Evolutionary conservation across 2,797 vertebrate genomes (phyloP).

Genomic region (Clamator glandarius): DNA sequence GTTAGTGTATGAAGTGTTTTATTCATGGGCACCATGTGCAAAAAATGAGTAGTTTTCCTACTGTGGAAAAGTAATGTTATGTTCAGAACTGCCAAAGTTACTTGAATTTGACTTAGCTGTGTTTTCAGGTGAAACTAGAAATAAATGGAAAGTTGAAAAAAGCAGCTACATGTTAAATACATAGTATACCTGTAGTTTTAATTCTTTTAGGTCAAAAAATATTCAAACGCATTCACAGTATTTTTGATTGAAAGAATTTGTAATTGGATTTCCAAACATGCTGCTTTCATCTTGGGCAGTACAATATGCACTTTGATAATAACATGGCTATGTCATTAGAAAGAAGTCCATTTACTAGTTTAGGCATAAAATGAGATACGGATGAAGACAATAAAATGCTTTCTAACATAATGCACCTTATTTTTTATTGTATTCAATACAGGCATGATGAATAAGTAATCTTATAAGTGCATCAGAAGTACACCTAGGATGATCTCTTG

Average conservation of each 20-base stretch:
- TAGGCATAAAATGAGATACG: slow-evolving; percentile 89
- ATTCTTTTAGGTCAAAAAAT: slow-evolving; percentile 88
- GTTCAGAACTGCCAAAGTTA: slow-evolving; percentile 86
- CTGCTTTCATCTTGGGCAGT: slow-evolving; percentile 86
- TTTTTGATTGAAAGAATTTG: slow-evolving; percentile 95
- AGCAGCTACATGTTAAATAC: slow-evolving; percentile 88
- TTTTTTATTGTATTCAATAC: slow-evolving; percentile 85
- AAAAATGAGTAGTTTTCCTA: slow-evolving; percentile 69
- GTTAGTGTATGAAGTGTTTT: slow-evolving; percentile 59
- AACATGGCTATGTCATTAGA: slow-evolving; percentile 96
- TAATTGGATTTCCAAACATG: slow-evolving; percentile 93
- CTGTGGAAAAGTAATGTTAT: slow-evolving; percentile 84
- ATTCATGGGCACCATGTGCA: slow-evolving; percentile 69
- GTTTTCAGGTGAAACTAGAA: slow-evolving; percentile 76
- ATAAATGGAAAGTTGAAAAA: slow-evolving; percentile 81
- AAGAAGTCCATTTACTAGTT: slow-evolving; percentile 86
- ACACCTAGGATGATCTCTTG: slow-evolving; percentile 75
- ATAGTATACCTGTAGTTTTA: slow-evolving; percentile 89
- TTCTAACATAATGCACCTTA: slow-evolving; percentile 77
- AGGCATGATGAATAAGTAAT: slow-evolving; percentile 93
- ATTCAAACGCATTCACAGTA: slow-evolving; percentile 90
- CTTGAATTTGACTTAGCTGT: slow-evolving; percentile 80
- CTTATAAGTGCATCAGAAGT: slow-evolving; percentile 85
- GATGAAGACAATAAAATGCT: slow-evolving; percentile 92
- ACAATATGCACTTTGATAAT: slow-evolving; percentile 91